Conservation (phyloP, 2,888 invertebrate genomes). For the Allacma fusca region DNA sequence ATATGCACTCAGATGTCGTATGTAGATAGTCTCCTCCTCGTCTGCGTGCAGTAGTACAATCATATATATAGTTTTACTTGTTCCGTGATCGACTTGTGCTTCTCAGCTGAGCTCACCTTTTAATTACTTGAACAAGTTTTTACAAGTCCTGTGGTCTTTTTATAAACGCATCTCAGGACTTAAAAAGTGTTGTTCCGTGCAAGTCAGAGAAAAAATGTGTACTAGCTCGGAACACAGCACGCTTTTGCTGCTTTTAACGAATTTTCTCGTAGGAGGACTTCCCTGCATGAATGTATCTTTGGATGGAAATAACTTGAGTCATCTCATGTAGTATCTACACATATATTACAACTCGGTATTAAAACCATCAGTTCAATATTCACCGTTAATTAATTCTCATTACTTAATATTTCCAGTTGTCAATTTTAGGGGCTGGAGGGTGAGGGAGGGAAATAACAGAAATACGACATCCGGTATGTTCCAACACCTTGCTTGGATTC, state of each 20-base stretch:
- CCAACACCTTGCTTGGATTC: constrained; percentile 4
- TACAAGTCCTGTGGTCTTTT: not conserved
- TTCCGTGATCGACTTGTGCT: constrained; percentile 16
- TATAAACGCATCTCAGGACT: not conserved
- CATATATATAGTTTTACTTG: not conserved
- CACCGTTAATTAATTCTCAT: not conserved
- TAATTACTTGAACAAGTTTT: constrained; percentile 12
- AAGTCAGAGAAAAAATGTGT: not conserved
- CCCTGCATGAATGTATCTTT: not conserved
- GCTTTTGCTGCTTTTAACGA: not conserved
- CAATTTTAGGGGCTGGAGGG: not conserved
- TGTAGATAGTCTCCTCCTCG: too few species aligned
- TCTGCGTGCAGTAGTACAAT: too few species aligned
- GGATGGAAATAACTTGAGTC: not conserved
- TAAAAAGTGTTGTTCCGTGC: not conserved
- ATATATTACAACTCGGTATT: too few species aligned
- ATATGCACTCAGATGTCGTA: too few species aligned
- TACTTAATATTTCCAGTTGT: not conserved
- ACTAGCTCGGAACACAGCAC: too few species aligned
- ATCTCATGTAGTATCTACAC: too few species aligned
- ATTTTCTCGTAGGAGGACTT: not conserved
- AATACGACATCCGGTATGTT: constrained; percentile 1
- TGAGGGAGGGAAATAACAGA: not conserved
- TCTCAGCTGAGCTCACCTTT: not conserved
- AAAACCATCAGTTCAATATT: not conserved